Conservation (phyloP, 2,113 vertebrate species). For the Speoplatyrhinus poulsoni region DNA sequence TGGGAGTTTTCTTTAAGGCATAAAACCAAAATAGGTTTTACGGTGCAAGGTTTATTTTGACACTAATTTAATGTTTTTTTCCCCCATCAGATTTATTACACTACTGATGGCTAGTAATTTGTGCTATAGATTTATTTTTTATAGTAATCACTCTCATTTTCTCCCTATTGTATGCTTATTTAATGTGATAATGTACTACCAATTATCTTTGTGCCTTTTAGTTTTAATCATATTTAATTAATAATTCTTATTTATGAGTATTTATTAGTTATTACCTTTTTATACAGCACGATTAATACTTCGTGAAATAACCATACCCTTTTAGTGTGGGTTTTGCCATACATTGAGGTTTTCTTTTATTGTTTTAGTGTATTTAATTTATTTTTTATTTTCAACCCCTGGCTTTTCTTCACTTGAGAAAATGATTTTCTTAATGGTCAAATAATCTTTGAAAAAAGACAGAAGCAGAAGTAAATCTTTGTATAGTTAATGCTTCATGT, state of each 20-base stretch:
- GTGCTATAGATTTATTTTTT: slow-evolving; percentile 37
- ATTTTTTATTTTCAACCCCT: neutral
- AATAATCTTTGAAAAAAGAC: neutral
- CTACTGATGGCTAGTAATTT: slow-evolving; percentile 29
- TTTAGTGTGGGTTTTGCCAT: slow-evolving; percentile 13
- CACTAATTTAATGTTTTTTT: neutral
- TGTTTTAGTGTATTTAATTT: no score
- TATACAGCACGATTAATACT: slow-evolving; percentile 8
- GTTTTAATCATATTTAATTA: slow-evolving; percentile 24
- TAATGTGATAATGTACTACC: slow-evolving; percentile 37
- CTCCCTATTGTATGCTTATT: slow-evolving; percentile 21
- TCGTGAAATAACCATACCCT: slow-evolving; percentile 11
- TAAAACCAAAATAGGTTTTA: neutral
- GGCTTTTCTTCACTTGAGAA: neutral
- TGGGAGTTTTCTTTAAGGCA: neutral
- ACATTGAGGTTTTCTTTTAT: neutral
- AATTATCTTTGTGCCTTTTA: slow-evolving; percentile 60
- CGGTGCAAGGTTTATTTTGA: neutral
- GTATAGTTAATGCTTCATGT: neutral
- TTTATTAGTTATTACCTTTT: slow-evolving; percentile 57
- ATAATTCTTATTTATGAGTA: slow-evolving; percentile 36
- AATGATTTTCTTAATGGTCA: neutral
- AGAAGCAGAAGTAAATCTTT: neutral
- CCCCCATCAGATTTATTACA: slow-evolving; percentile 34
- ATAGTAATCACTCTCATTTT: slow-evolving; percentile 35